Base-by-base conservation (phyloP, 2,888 invertebrate genomes). In the Tinea trinotella region DNA sequence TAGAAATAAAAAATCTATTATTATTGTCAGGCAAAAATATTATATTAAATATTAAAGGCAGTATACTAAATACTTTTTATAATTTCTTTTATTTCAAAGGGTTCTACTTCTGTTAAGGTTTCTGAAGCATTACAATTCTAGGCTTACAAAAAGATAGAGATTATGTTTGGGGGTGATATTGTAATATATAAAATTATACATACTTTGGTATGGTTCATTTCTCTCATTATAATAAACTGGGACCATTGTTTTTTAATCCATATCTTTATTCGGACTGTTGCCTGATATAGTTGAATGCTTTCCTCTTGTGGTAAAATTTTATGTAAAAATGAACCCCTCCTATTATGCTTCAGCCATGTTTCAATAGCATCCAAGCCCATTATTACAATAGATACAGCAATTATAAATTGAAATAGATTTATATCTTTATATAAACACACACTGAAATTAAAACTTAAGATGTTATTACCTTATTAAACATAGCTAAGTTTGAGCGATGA, bases 171-270 rank as follows among this genome's bases (percentile, higher is more conserved):
- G n/a, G n/a, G n/a, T n/a, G n/a, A n/a, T n/a, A n/a, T n/a, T n/a
- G n/a, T n/a, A n/a, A n/a, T n/a, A n/a, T n/a, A n/a, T n/a, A n/a
- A n/a, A n/a, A 2, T 30, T 40, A 44, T 49, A 44, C 40, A 69
- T 66, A 83, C 84, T 69, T 85, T 83, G 22, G 84, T 76, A 55
- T 77, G 83, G 64, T 84, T 83, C 34, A 64, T 74, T 68, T 77
- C 74, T 57, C 83, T 67, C 60, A 85, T 59, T 59, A 66, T 67
- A 56, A 80, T 62, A 61, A 72, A 76, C 48, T 76, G 71, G 56
- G 61, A 61, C 65, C 70, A 71, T 64, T 64, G 71, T 55, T 60
- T 73, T 30, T 61, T 59, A 46, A 75, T 34, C 70, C 73, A 76
- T 18, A 62, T 60, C 52, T 63, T 65, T 1, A 71, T 56, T 56